Conservation (phyloP, 2,113 vertebrate species). For the Tupaia chinensis region DNA sequence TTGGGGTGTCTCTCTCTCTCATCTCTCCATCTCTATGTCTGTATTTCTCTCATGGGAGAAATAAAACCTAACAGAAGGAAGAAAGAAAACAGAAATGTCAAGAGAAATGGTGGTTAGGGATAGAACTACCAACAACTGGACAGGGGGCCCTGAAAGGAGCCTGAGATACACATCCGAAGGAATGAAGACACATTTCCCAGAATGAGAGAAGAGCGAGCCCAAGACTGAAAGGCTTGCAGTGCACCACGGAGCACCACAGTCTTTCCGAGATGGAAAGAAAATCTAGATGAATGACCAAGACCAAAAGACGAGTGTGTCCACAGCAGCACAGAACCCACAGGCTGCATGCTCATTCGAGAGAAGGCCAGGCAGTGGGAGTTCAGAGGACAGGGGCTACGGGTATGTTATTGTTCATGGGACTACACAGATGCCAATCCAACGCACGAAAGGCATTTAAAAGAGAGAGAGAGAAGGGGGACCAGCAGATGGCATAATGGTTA, state of each 20-base stretch:
- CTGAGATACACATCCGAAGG: not conserved
- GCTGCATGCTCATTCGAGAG: too few relatives aligned
- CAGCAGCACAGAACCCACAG: not conserved
- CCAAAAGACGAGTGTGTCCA: not conserved
- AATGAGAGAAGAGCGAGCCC: not conserved
- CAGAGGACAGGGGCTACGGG: not conserved
- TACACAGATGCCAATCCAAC: not conserved
- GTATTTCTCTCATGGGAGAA: too few relatives aligned
- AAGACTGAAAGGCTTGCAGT: not conserved
- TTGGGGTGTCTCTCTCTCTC: too few relatives aligned
- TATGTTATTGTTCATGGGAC: too few relatives aligned
- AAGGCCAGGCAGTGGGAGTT: too few relatives aligned
- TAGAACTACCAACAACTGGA: not conserved
- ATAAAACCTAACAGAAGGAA: not conserved
- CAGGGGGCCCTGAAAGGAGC: not conserved
- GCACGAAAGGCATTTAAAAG: not conserved
- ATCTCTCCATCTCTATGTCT: too few relatives aligned
- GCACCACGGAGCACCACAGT: not conserved
- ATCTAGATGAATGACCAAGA: not conserved
- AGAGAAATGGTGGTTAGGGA: not conserved
- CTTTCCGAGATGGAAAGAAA: not conserved
- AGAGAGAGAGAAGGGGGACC: not conserved
- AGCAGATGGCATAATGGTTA: too few relatives aligned
- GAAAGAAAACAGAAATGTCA: not conserved
- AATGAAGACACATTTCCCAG: not conserved